Evolutionary conservation across 1,140 invertebrate genomes (phyloP).

Genomic region (Brachionus manjavacas): DNA sequence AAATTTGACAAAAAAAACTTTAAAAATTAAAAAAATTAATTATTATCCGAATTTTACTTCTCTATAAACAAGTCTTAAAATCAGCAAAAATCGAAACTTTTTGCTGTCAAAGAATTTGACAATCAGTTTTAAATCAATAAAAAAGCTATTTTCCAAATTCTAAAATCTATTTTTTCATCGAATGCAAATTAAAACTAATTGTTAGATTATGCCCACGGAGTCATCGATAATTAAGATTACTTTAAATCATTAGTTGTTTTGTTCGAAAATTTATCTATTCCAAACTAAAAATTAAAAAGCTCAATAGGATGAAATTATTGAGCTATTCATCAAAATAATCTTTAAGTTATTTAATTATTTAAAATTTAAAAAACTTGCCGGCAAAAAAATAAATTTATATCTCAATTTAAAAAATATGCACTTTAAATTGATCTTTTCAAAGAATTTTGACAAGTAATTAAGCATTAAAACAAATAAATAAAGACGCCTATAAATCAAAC

Average conservation of each 20-base stretch:
- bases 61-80: background rate
- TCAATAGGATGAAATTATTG: background rate
- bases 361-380: no score
- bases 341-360: no score
- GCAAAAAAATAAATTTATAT: background rate
- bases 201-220: background rate
- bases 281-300: background rate
- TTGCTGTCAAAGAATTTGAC: background rate
- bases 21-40: background rate
- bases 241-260: background rate
- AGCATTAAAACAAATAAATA: no score
- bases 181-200: background rate
- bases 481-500: background rate
- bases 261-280: background rate
- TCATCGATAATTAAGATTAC: background rate
- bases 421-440: background rate
- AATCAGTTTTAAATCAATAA: background rate
- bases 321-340: background rate
- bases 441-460: background rate
- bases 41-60: background rate
- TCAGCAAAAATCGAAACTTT: background rate
- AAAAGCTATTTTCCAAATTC: background rate
- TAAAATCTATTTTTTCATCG: background rate
- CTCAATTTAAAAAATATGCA: background rate
- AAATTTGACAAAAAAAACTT: background rate